Percentiles rank a stretch among this genome's conserved stretches.
These are phyloP conservation scores for Dasysyrphus albostriatus DNA, from an alignment of 2,888 invertebrate species.

Conservation along the genomic window DNA sequence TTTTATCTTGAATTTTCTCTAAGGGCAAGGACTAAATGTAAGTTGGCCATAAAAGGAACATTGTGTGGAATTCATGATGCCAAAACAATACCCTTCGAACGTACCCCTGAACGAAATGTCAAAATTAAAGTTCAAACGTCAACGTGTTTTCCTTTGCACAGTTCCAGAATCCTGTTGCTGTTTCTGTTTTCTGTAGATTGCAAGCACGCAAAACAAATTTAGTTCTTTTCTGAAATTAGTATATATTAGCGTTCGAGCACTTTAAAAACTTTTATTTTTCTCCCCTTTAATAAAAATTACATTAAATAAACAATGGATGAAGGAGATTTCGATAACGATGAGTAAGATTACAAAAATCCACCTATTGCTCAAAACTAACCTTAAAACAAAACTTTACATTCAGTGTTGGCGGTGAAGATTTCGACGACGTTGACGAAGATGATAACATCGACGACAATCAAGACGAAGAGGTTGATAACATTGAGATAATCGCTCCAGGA, in stretches of 20 bases:
- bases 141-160: too few species aligned
- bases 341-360: slow-evolving; percentile 85
- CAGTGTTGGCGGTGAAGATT: slow-evolving; percentile 88
- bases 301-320: slow-evolving; percentile 88
- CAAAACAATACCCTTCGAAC: not conserved
- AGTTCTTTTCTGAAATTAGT: not conserved
- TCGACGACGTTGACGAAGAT: slow-evolving; percentile 95
- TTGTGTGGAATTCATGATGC: too few species aligned
- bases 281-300: not conserved
- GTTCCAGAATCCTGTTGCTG: too few species aligned
- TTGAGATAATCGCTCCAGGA: slow-evolving; percentile 92
- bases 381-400: slow-evolving; percentile 24
- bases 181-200: not conserved
- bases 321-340: slow-evolving; percentile 93
- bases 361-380: slow-evolving; percentile 20
- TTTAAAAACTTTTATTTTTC: not conserved
- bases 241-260: not conserved
- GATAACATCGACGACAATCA: slow-evolving; percentile 95
- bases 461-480: slow-evolving; percentile 93
- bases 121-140: slow-evolving; percentile 3
- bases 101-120: not conserved
- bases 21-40: too few species aligned
- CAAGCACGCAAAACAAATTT: slow-evolving; percentile 6
- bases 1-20: too few species aligned
- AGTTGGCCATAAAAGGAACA: too few species aligned